Evolutionary conservation across 2,888 invertebrate genomes (phyloP).

Genomic region (Labia minor): DNA sequence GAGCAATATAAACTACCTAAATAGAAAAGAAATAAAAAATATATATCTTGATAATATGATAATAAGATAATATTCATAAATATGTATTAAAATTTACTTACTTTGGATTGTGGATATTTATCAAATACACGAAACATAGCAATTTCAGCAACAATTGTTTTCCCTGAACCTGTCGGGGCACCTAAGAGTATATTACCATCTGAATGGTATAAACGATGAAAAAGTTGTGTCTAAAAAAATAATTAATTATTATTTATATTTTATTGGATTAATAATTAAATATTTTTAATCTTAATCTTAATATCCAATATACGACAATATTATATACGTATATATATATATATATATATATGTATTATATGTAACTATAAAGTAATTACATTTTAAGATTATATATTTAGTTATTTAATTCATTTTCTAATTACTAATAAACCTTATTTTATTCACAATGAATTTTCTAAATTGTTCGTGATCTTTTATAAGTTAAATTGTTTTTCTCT

Average conservation of each 20-base stretch:
- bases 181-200: slow-evolving; percentile 88
- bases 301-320: too few relatives aligned
- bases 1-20: slow-evolving; percentile 92
- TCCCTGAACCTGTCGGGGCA: slow-evolving; percentile 94
- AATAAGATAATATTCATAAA: background rate
- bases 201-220: slow-evolving; percentile 89
- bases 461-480: too few relatives aligned
- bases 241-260: background rate
- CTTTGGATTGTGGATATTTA: slow-evolving; percentile 66
- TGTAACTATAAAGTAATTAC: too few relatives aligned
- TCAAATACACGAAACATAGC: slow-evolving; percentile 90
- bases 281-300: too few relatives aligned
- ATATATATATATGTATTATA: too few relatives aligned
- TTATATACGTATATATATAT: too few relatives aligned
- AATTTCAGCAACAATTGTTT: slow-evolving; percentile 95
- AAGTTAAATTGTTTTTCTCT: too few relatives aligned
- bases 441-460: too few relatives aligned
- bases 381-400: too few relatives aligned
- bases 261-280: background rate
- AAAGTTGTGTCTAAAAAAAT: slow-evolving; percentile 72
- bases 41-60: slow-evolving; percentile 19
- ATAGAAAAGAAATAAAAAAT: slow-evolving; percentile 28
- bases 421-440: too few relatives aligned
- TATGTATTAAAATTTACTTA: slow-evolving; percentile 30
- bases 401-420: too few relatives aligned